Conservation (phyloP, 2,888 invertebrate species). For the Plagiodera versicolora region DNA sequence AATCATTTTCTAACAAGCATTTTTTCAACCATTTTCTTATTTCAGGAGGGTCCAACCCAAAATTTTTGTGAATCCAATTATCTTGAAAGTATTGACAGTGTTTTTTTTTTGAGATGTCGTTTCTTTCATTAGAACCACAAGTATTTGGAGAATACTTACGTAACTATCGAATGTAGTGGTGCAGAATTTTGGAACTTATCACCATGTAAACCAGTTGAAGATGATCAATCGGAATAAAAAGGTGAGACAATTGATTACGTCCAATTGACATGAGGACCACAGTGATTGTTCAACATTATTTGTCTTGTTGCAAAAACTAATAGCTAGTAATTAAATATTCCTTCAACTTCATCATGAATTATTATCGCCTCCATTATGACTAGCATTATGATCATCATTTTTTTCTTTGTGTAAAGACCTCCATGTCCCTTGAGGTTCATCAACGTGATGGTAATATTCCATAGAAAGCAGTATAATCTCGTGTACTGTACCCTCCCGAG, state of each 20-base stretch:
- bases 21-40: not conserved
- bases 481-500: not conserved
- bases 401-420: no score
- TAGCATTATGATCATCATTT: no score
- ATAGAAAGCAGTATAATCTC: not conserved
- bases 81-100: not conserved
- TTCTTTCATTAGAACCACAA: not conserved
- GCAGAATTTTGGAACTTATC: not conserved
- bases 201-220: constrained; percentile 14
- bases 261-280: no score
- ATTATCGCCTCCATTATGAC: no score
- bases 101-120: not conserved
- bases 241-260: constrained; percentile 33
- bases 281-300: no score
- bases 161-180: not conserved
- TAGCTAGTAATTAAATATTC: no score
- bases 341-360: no score
- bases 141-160: no score
- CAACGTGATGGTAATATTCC: no score
- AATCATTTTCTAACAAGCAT: not conserved
- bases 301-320: no score
- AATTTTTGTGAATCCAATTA: not conserved
- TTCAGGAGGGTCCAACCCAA: not conserved
- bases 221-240: constrained; percentile 48
- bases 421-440: no score